phyloP scores from a whole-genome alignment of 2,113 vertebrate species.

The Strix uralensis region DNA sequence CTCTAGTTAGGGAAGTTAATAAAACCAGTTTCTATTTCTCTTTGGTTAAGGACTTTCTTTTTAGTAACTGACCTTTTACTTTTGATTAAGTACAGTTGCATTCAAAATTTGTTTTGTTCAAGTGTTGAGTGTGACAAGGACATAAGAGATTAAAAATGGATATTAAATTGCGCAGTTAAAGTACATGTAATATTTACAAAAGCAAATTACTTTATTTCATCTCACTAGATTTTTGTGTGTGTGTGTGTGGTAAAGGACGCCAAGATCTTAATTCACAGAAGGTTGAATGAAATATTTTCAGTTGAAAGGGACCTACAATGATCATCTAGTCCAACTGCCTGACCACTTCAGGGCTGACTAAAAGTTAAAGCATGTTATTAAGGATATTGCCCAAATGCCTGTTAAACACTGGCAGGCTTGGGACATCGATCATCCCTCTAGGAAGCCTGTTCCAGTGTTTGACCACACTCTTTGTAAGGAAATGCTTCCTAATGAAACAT shows the following conservation, averaged over 20 bases:
- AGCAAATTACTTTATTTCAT: neutral
- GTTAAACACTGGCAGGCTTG: neutral
- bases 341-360: neutral
- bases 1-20: neutral
- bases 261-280: neutral
- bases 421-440: neutral
- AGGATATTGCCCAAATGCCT: neutral
- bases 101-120: neutral
- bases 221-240: neutral
- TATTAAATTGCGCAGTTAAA: neutral
- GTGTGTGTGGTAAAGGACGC: neutral
- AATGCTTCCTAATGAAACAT: neutral
- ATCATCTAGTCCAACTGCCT: neutral
- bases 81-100: neutral
- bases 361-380: neutral
- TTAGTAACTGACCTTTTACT: slow-evolving; percentile 5
- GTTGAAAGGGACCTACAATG: neutral
- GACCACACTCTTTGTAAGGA: neutral
- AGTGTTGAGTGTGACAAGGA: neutral
- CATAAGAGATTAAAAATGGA: neutral
- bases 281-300: neutral
- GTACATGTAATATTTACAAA: neutral
- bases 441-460: neutral
- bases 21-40: neutral
- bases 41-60: slow-evolving; percentile 6